Evolutionary conservation across 2,888 invertebrate genomes (phyloP), one percentile per base, ranked within the genome.

Genomic region (Trimorus sp.): DNA sequence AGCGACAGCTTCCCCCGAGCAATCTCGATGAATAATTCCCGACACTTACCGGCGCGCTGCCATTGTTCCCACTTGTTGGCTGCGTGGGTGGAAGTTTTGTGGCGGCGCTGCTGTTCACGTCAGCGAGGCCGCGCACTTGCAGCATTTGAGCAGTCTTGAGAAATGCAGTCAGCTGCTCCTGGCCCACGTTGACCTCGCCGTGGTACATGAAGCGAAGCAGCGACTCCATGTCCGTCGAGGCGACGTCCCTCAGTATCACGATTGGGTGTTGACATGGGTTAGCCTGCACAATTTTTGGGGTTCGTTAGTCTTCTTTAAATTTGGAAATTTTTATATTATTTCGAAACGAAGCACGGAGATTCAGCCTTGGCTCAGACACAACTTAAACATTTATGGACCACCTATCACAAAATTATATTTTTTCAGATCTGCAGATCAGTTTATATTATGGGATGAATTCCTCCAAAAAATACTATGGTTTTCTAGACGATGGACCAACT

Each of bases 231-330:
- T 97, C 97, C 90, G 96, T 95, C 88, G 96, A 95, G 89, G 96
- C 95, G 26, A 97, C 96, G 92, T 97, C 97, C 89, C 96, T 94
- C 84, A 97, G 93, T 89, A 97, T 97, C 85, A 97, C 96, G 88
- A 97, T 97, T 59, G 97, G 97, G 92, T 97, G 97, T 91, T 96
- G 96, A 92, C 97, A 97, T 84, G 97, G 97, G 92, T 97, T 97
- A 73, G 97, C 96, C 93, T 93, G 86, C 7, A 89, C 1, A 26
- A 26, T 26, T 26, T 26, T 26, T 26, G 26, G 26, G 26, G 4
- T 26, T 26, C 26, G 26, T 26, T 26, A 26, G 26, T 26, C 26
- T 26, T 26, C 26, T 26, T 26, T 26, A 26, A 26, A 26, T 26
- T 26, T 26, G 26, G 26, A 26, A 3, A 26, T 26, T 26, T 26